A percentile compares a stretch with the other conserved stretches of the same genome.
phyloP scores from a whole-genome alignment of 2,888 invertebrate genomes.

The Lasioglossum malachurum region DNA sequence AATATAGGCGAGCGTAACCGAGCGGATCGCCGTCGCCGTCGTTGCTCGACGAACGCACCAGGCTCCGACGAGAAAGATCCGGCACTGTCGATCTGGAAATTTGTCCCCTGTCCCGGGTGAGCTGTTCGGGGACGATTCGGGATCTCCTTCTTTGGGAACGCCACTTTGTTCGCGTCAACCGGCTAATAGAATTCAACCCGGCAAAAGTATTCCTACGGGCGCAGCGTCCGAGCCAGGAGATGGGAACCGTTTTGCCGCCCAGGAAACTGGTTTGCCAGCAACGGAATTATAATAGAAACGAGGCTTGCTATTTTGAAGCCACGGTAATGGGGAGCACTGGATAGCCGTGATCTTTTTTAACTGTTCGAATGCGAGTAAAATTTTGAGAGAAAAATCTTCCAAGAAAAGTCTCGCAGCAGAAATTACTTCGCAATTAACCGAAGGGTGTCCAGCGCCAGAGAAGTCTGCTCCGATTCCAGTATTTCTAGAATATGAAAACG shows the following conservation, averaged over 20 bases:
- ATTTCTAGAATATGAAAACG: not conserved
- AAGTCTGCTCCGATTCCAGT: not conserved
- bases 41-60: conserved; percentile 6
- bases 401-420: not conserved
- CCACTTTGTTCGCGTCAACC: conserved; percentile 30
- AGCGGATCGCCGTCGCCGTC: not conserved
- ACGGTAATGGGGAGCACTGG: not conserved
- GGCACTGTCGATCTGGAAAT: conserved; percentile 62
- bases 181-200: conserved; percentile 14
- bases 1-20: conserved; percentile 67
- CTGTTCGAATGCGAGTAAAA: not conserved
- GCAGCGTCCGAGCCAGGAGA: not conserved
- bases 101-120: conserved; percentile 40
- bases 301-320: not conserved
- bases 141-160: conserved; percentile 25
- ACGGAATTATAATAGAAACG: conserved; percentile 13
- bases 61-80: conserved; percentile 49
- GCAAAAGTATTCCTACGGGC: conserved; percentile 7
- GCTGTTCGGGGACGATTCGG: conserved; percentile 36
- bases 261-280: conserved; percentile 7
- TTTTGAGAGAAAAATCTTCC: not conserved
- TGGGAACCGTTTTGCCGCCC: conserved; percentile 13
- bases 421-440: not conserved
- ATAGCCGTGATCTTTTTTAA: not conserved
- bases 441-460: too few relatives aligned